These are phyloP conservation scores for Pollenia labialis DNA, from an alignment of 2,888 invertebrate genomes.

Conservation along the genomic window DNA sequence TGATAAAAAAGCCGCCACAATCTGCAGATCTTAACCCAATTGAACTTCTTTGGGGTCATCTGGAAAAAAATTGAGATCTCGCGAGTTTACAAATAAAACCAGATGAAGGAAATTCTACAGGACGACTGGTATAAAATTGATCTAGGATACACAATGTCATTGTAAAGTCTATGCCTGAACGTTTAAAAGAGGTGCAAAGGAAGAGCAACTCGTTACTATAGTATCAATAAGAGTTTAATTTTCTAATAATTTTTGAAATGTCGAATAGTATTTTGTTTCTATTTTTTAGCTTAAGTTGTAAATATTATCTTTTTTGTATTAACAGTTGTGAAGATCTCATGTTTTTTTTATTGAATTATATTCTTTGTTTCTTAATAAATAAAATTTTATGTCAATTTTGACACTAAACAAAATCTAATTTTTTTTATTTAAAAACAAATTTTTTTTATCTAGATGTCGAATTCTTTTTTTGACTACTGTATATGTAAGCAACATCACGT, in stretches of 20 bases:
- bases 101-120: too few species aligned
- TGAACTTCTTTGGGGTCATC: too few species aligned
- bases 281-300: background rate
- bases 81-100: background rate
- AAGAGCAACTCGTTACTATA: background rate
- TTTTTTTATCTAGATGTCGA: too few species aligned
- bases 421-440: too few species aligned
- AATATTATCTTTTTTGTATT: background rate
- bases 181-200: too few species aligned
- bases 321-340: background rate
- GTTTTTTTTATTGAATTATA: background rate
- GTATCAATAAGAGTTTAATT: constrained; percentile 8
- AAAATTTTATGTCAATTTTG: background rate
- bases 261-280: constrained; percentile 1
- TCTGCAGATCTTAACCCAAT: too few species aligned
- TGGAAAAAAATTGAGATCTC: background rate
- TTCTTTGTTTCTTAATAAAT: background rate
- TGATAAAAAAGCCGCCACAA: too few species aligned
- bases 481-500: background rate
- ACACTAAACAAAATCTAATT: too few species aligned
- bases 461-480: constrained; percentile 15
- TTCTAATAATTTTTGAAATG: background rate
- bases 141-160: too few species aligned
- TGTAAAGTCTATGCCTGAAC: too few species aligned
- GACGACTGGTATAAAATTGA: too few species aligned